Percentiles rank a stretch among this genome's conserved stretches.
Evolutionary conservation across 2,113 vertebrate species (phyloP).

Genomic region (Brachyhypopomus gauderio): DNA sequence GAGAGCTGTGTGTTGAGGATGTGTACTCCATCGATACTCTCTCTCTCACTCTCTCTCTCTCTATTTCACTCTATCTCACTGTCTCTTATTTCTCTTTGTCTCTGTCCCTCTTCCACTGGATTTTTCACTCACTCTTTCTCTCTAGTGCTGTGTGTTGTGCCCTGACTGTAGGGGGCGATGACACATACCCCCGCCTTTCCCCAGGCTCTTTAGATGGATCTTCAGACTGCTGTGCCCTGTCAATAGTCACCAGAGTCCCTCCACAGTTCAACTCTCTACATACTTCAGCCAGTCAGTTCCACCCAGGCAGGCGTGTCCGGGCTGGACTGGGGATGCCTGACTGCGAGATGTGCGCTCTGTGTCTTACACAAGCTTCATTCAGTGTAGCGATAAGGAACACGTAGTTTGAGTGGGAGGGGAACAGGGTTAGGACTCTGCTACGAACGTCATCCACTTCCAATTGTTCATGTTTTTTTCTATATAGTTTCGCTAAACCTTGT

Average conservation of each 20-base stretch:
- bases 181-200: neutral
- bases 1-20: conserved; percentile 29
- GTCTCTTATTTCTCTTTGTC: neutral
- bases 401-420: neutral
- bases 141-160: neutral
- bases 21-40: neutral
- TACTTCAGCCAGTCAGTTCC: neutral
- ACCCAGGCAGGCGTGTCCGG: too few relatives aligned
- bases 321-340: too few relatives aligned
- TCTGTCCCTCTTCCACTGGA: too few relatives aligned
- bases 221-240: neutral
- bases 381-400: neutral
- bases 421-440: neutral
- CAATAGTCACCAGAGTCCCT: neutral
- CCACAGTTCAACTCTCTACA: neutral
- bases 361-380: neutral
- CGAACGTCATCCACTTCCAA: neutral
- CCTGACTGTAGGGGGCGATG: conserved; percentile 5
- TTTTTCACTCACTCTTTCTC: neutral
- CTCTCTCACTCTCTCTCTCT: neutral
- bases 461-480: neutral
- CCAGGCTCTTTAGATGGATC: too few relatives aligned
- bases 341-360: neutral
- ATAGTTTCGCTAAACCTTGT: neutral
- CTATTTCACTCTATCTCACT: neutral